phyloP scores from a whole-genome alignment of 1,140 invertebrate genomes.

The Tenebrio molitor region DNA sequence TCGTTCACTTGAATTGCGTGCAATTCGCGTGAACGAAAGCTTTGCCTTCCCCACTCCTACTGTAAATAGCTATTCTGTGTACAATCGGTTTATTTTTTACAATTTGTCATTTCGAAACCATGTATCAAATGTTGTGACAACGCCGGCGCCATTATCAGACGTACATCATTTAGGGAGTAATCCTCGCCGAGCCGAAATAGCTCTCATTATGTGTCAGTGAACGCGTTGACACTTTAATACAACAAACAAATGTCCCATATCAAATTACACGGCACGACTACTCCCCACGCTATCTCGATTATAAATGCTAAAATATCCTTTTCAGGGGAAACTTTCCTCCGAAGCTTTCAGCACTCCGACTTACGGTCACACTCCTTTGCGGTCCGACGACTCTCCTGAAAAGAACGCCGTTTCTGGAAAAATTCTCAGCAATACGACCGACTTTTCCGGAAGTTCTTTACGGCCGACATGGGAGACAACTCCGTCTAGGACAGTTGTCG shows the following conservation, averaged over 20 bases:
- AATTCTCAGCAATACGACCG: constrained; percentile 6
- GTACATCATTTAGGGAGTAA: no score
- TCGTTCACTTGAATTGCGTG: no score
- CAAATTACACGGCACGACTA: not conserved
- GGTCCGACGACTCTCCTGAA: constrained; percentile 21
- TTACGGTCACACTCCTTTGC: constrained; percentile 18
- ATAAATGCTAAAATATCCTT: constrained; percentile 7
- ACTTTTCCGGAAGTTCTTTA: constrained; percentile 31
- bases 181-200: no score
- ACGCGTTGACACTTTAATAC: not conserved
- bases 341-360: not conserved
- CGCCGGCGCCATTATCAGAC: no score
- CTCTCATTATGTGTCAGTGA: not conserved
- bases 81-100: no score
- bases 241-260: not conserved
- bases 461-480: constrained; percentile 12
- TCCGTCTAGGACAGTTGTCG: constrained; percentile 1
- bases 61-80: no score
- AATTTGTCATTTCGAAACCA: no score
- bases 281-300: not conserved
- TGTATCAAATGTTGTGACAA: no score
- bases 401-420: constrained; percentile 8
- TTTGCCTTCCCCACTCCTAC: no score
- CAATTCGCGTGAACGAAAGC: no score
- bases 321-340: constrained; percentile 1